Conservation (phyloP, 2,888 invertebrate species). For the Drosophila mayaguana region DNA sequence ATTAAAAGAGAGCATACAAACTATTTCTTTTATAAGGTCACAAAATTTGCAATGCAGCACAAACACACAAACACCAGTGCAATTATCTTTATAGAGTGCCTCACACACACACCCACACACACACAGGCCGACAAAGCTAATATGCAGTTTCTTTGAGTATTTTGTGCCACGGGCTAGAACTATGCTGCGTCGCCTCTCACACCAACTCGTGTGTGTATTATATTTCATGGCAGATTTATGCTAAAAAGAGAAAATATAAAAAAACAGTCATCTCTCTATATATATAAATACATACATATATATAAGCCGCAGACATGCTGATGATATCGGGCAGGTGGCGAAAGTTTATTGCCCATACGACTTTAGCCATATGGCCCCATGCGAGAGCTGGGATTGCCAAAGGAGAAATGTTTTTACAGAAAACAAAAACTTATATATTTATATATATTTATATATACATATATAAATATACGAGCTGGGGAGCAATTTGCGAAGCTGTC, state of each 20-base stretch:
- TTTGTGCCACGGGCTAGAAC: slow-evolving; percentile 33
- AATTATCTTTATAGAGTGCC: slow-evolving; percentile 38
- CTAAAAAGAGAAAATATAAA: slow-evolving; percentile 20
- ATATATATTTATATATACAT: neutral
- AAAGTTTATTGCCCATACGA: slow-evolving; percentile 56
- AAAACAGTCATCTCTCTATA: neutral
- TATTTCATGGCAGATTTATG: slow-evolving; percentile 73
- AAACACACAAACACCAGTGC: slow-evolving; percentile 12
- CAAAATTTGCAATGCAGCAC: slow-evolving; percentile 36
- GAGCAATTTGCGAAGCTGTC: slow-evolving; percentile 42
- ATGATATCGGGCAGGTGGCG: slow-evolving; percentile 64
- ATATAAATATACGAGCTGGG: slow-evolving; percentile 2
- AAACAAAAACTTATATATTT: neutral
- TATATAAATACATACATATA: slow-evolving; percentile 8
- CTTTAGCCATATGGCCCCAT: slow-evolving; percentile 14
- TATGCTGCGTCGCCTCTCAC: neutral
- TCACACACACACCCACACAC: neutral
- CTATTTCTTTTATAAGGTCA: slow-evolving; percentile 25
- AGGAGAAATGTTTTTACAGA: slow-evolving; percentile 1
- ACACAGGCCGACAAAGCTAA: slow-evolving; percentile 61
- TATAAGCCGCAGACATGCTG: slow-evolving; percentile 58
- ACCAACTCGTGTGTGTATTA: slow-evolving; percentile 25
- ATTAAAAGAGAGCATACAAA: slow-evolving; percentile 1
- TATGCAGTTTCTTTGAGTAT: slow-evolving; percentile 60
- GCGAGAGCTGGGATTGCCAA: slow-evolving; percentile 22